These are phyloP conservation scores for Oreortyx pictus DNA, from an alignment of 2,797 vertebrate genomes.

Conservation along the genomic window DNA sequence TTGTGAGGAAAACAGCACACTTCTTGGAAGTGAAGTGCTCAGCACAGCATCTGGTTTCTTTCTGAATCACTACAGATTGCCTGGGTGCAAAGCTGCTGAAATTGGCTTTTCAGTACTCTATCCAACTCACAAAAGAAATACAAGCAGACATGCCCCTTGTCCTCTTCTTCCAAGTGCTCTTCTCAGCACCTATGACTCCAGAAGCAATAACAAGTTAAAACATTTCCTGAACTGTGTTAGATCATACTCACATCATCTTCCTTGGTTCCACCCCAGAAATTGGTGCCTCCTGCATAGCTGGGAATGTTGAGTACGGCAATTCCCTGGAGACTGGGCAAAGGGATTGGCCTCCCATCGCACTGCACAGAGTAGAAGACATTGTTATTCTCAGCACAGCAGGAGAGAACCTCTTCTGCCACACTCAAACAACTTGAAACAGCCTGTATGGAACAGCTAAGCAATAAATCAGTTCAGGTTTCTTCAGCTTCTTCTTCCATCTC, in stretches of 20 bases:
- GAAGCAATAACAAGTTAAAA: background rate
- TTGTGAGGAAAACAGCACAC: background rate
- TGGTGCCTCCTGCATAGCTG: constrained; percentile 96
- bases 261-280: constrained; percentile 99
- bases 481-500: background rate
- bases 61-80: background rate
- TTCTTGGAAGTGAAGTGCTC: background rate
- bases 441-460: background rate
- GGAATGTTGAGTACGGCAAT: constrained; percentile 97
- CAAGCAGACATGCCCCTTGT: background rate
- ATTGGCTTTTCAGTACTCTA: background rate
- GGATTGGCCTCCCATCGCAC: constrained; percentile 94
- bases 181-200: background rate
- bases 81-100: background rate
- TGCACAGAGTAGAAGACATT: constrained; percentile 54
- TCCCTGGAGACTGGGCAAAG: constrained; percentile 94
- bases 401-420: background rate
- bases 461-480: background rate
- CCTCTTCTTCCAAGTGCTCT: background rate
- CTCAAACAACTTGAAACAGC: background rate
- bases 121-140: background rate
- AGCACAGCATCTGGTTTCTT: background rate
- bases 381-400: background rate
- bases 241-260: constrained; percentile 91
- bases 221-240: background rate